Evolutionary conservation across 2,113 vertebrate species (phyloP), one percentile per base, ranked within the genome.

Genomic region (Miniopterus natalensis): DNA sequence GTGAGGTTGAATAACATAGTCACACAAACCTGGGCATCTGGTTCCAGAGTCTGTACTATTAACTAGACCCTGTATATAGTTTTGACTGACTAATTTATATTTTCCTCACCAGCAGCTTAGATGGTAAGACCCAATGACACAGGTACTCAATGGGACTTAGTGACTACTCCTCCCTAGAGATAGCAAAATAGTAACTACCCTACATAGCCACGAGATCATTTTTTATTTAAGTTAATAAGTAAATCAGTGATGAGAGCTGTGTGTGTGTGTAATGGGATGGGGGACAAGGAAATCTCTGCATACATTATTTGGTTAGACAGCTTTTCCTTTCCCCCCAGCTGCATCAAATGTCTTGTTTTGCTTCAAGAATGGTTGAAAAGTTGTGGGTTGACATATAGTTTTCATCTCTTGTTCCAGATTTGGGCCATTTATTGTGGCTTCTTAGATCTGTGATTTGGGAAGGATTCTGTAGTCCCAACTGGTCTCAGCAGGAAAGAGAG

Each of bases 401-500:
- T 92, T 84, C 14, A 55, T 66, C 29, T 95, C 53, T 49, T 68
- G 2, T 63, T 81, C 40, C 71, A 84, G n/a, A 55, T 80, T 90
- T 94, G 70, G 47, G 42, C 8, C 0, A 94, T 84, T 80, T 90
- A 92, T 53, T 83, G 11, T 68, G 29, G 29, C 55, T 87, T 55
- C 70, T 74, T 95, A 57, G 75, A 92, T 79, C 15, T 36, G 36
- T 20, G 47, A 94, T 45, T 23, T 94, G 75, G 40, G 47, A 87
- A 88, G 25, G 20, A 90, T 88, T 88, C 65, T 87, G 51, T 27
- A 70, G 80, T 93, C 91, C 84, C 66, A 88, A 71, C 75, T 94
- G 80, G 59, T 81, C 14, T 57, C 88, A 90, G 66, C 66, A 84
- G 61, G 91, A 40, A 92, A 87, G 40, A 74, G n/a, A 88, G 61